Conservation (phyloP, 2,113 vertebrate genomes). For the Tamias sibiricus region DNA sequence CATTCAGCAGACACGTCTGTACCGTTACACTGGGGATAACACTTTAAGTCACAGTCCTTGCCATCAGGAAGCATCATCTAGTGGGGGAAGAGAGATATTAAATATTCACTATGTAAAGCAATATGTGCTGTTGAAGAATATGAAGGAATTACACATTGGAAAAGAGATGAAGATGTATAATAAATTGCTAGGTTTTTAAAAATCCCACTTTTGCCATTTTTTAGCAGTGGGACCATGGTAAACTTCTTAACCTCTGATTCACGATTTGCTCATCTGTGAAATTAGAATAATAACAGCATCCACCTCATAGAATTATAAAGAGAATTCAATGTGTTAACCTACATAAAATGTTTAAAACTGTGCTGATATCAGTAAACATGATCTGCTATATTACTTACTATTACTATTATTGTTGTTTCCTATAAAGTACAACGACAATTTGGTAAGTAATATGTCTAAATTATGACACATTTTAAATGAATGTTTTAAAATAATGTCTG, state of each 20-base stretch:
- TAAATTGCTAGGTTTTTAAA: background rate
- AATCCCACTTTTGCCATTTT: background rate
- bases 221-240: background rate
- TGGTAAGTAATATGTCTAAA: background rate
- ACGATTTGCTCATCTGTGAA: background rate
- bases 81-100: background rate
- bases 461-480: background rate
- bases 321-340: background rate
- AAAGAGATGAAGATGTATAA: background rate
- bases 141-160: background rate
- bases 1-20: background rate
- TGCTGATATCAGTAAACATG: background rate
- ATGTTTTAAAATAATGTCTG: slow-evolving; percentile 4
- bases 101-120: background rate
- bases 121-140: background rate
- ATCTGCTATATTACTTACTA: background rate
- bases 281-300: background rate
- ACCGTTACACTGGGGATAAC: background rate
- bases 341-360: background rate
- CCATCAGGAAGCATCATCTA: background rate
- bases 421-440: background rate
- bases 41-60: background rate
- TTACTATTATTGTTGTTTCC: background rate
- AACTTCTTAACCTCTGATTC: background rate
- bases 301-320: background rate